A percentile compares a stretch with the other conserved stretches of the same genome.
These are phyloP conservation scores for Anthonomus grandis DNA, from an alignment of 1,140 invertebrate genomes.

Conservation along the genomic window DNA sequence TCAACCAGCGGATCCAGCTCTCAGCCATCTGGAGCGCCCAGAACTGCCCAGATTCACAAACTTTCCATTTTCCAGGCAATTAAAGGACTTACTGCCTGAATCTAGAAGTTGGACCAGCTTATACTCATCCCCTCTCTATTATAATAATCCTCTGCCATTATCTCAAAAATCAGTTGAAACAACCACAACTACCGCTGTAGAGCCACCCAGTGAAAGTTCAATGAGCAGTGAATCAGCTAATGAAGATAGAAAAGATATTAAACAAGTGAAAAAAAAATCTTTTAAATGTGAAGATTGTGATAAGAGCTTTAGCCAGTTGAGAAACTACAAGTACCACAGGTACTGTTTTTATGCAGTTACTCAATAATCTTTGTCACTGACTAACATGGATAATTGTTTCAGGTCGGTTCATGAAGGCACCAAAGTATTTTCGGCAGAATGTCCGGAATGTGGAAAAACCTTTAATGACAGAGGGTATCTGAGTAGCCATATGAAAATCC, in stretches of 20 bases:
- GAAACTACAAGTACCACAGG: slow-evolving; percentile 75
- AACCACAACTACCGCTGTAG: too few species aligned
- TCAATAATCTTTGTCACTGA: neutral
- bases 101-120: too few species aligned
- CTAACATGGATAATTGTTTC: slow-evolving; percentile 14
- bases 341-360: slow-evolving; percentile 21
- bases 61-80: neutral
- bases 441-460: slow-evolving; percentile 71
- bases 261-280: slow-evolving; percentile 54
- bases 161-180: neutral
- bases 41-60: neutral
- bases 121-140: too few species aligned
- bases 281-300: slow-evolving; percentile 73
- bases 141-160: too few species aligned
- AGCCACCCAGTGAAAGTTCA: slow-evolving; percentile 15
- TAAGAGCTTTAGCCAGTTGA: slow-evolving; percentile 73
- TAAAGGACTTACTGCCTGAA: neutral
- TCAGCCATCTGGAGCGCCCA: too few species aligned
- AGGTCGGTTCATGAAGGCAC: slow-evolving; percentile 69
- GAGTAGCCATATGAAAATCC: slow-evolving; percentile 77
- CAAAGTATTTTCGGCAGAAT: slow-evolving; percentile 69
- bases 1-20: too few species aligned
- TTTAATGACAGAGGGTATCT: slow-evolving; percentile 76
- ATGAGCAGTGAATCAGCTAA: slow-evolving; percentile 14
- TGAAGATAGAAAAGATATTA: slow-evolving; percentile 15